A percentile compares a stretch with the other conserved stretches of the same genome.
phyloP scores from a whole-genome alignment of 92 coral and sea anemone species.

The Pocillopora grandis region DNA sequence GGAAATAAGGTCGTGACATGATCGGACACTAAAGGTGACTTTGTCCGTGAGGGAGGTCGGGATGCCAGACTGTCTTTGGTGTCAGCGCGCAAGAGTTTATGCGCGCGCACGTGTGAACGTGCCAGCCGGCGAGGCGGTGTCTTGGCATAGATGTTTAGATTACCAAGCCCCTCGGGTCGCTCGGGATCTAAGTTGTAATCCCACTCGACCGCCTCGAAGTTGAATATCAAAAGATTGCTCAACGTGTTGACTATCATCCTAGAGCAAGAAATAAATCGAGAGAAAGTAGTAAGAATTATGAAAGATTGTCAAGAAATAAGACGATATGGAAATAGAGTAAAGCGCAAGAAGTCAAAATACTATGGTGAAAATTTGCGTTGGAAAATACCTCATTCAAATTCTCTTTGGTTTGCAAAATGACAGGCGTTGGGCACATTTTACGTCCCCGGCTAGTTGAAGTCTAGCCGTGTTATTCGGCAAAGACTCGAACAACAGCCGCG shows the following conservation, averaged over 20 bases:
- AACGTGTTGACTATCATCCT: constrained; percentile 96
- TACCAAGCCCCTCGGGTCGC: constrained; percentile 90
- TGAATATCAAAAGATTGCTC: constrained; percentile 89
- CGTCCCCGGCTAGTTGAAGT: too few species aligned
- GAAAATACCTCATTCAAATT: too few species aligned
- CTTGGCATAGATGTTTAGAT: constrained; percentile 69
- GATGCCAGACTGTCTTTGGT: constrained; percentile 83
- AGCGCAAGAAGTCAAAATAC: too few species aligned
- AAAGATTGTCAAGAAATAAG: neutral
- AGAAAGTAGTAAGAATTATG: neutral
- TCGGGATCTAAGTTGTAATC: constrained; percentile 88
- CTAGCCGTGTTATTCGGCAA: too few species aligned
- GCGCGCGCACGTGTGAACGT: constrained; percentile 94
- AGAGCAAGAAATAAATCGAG: neutral
- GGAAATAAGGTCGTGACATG: constrained; percentile 30
- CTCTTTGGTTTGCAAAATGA: too few species aligned
- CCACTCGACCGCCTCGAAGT: constrained; percentile 90
- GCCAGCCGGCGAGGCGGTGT: constrained; percentile 79
- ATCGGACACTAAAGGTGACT: constrained; percentile 37
- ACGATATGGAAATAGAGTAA: too few species aligned
- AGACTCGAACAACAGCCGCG: too few species aligned
- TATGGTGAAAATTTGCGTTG: too few species aligned
- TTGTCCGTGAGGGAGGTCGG: constrained; percentile 75
- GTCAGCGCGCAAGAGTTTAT: constrained; percentile 91
- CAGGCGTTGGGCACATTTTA: too few species aligned